Percentiles rank a stretch among this genome's conserved stretches.
Evolutionary conservation across 2,888 invertebrate species (phyloP).

Genomic region (Strigamia maritima): DNA sequence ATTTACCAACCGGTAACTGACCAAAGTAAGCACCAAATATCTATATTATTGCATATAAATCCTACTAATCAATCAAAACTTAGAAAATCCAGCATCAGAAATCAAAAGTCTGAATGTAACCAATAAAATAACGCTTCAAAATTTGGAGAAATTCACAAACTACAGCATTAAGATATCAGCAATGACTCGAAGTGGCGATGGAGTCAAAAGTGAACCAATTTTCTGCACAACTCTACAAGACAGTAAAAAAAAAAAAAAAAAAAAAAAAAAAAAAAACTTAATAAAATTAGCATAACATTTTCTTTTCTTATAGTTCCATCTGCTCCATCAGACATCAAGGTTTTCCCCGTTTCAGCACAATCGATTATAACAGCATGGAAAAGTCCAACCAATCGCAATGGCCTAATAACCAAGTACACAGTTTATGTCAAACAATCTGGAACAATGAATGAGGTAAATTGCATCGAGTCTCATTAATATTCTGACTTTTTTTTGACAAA

Average conservation of each 20-base stretch:
- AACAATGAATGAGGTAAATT: no score
- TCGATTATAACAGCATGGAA: not conserved
- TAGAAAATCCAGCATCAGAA: constrained; percentile 44
- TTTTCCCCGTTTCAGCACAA: not conserved
- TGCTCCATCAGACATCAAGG: not conserved
- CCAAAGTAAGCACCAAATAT: not conserved
- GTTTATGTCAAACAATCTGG: not conserved
- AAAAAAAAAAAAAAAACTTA: not conserved
- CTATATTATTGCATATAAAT: not conserved
- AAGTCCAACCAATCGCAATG: not conserved
- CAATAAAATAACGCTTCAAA: constrained; percentile 36
- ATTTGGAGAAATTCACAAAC: constrained; percentile 50
- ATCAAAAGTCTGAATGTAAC: constrained; percentile 41
- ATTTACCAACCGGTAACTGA: constrained; percentile 47
- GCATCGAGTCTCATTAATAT: no score
- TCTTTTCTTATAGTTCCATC: not conserved
- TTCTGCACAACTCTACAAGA: constrained; percentile 48
- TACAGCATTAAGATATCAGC: constrained; percentile 53
- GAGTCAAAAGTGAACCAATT: constrained; percentile 49
- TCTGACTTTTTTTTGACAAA: not conserved
- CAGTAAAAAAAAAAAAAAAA: constrained; percentile 43
- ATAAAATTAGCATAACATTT: not conserved
- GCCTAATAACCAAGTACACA: not conserved
- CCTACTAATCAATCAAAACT: not conserved
- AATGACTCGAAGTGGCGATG: constrained; percentile 52